Conservation (phyloP, 2,888 invertebrate genomes). For the Rhabditophanes sp. region DNA sequence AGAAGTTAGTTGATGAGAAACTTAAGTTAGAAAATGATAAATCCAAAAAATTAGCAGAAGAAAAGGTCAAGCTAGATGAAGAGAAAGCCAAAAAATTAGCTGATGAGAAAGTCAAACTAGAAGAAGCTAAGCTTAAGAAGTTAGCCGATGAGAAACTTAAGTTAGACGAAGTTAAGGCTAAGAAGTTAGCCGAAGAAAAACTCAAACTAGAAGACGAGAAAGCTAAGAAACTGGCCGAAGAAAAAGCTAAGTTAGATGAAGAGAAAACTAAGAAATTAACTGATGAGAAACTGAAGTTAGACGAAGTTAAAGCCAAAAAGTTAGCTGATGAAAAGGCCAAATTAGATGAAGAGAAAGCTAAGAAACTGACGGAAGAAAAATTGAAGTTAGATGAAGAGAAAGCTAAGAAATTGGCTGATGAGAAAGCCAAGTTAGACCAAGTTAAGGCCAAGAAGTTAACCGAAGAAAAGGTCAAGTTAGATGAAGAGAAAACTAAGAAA, state of each 20-base stretch:
- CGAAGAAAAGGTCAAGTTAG: slow-evolving; percentile 4
- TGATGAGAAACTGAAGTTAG: slow-evolving; percentile 5
- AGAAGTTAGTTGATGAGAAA: slow-evolving; percentile 3
- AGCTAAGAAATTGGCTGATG: slow-evolving; percentile 3
- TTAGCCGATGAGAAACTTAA: slow-evolving; percentile 6
- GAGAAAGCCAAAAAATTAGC: not conserved
- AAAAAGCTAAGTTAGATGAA: slow-evolving; percentile 4
- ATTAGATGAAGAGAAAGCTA: slow-evolving; percentile 2
- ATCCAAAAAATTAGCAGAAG: slow-evolving; percentile 1
- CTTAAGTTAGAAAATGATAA: slow-evolving; percentile 6
- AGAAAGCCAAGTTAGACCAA: slow-evolving; percentile 1
- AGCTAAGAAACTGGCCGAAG: slow-evolving; percentile 4
- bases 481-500: slow-evolving; percentile 3
- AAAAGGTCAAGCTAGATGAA: slow-evolving; percentile 3
- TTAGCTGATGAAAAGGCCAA: slow-evolving; percentile 1
- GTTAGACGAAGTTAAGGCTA: slow-evolving; percentile 4
- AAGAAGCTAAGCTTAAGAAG: slow-evolving; percentile 6
- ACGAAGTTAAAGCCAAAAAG: not conserved
- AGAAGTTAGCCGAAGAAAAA: slow-evolving; percentile 3
- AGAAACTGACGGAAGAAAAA: slow-evolving; percentile 7
- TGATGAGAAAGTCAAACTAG: slow-evolving; percentile 1
- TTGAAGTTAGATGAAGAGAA: slow-evolving; percentile 4
- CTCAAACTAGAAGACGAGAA: not conserved
- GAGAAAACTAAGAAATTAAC: not conserved
- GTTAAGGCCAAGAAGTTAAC: slow-evolving; percentile 2